Evolutionary conservation across 1,140 invertebrate genomes (phyloP).

Genomic region (Brevipalpus yothersi): DNA sequence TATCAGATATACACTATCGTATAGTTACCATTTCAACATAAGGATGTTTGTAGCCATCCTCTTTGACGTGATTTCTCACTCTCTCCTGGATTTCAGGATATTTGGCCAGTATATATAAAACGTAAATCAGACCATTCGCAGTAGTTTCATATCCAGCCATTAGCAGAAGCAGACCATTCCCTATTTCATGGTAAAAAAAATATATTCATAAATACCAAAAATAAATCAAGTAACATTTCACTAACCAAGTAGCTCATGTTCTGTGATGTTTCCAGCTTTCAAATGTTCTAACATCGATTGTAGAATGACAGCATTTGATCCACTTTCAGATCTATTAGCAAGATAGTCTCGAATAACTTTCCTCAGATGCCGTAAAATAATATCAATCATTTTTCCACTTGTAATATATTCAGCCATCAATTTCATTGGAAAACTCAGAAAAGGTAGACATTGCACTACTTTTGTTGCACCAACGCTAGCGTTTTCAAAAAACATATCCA

Average conservation of each 20-base stretch:
- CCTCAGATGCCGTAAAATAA: constrained; percentile 17
- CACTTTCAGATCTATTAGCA: neutral
- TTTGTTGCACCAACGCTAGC: neutral
- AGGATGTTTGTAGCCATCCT: neutral
- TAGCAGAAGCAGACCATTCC: neutral
- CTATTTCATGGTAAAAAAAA: neutral
- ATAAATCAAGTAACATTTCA: neutral
- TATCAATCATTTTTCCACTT: constrained; percentile 17
- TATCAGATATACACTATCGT: neutral
- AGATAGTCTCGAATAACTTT: neutral
- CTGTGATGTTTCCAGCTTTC: neutral
- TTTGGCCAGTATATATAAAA: constrained; percentile 19
- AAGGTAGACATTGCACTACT: neutral
- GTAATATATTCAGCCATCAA: constrained; percentile 16
- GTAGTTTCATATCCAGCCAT: constrained; percentile 26
- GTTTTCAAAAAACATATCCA: neutral
- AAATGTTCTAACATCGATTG: neutral
- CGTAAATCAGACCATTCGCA: constrained; percentile 18
- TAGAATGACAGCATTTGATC: neutral
- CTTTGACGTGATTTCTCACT: constrained; percentile 18
- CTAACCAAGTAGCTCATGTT: neutral
- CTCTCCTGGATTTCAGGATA: constrained; percentile 22
- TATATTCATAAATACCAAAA: neutral
- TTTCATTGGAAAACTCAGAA: constrained; percentile 9
- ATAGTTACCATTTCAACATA: neutral